Evolutionary conservation across 1,140 invertebrate genomes (phyloP).

Genomic region (Drosophila lini): DNA sequence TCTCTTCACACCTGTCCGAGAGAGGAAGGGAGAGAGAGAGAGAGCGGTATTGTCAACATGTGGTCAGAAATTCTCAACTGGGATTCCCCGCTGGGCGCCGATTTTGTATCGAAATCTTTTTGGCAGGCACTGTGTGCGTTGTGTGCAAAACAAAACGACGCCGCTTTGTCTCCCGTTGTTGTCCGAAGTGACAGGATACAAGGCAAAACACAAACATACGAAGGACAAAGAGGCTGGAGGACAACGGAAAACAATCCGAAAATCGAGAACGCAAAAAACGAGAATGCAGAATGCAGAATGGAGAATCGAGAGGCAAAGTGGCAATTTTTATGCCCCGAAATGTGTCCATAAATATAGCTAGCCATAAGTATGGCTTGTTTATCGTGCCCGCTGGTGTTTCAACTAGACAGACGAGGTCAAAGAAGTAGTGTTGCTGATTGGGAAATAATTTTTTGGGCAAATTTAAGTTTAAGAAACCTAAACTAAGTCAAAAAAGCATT

Average conservation of each 20-base stretch:
- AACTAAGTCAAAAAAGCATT: no score
- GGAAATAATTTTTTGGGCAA: background rate
- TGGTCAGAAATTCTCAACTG: slow-evolving; percentile 47
- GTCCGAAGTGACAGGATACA: slow-evolving; percentile 62
- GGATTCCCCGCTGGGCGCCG: slow-evolving; percentile 64
- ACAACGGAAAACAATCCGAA: slow-evolving; percentile 14
- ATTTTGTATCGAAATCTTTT: slow-evolving; percentile 37
- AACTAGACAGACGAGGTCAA: background rate
- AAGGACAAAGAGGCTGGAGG: slow-evolving; percentile 13
- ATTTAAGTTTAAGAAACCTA: no score
- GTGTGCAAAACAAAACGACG: slow-evolving; percentile 75
- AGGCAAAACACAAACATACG: slow-evolving; percentile 57
- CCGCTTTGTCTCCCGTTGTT: slow-evolving; percentile 76
- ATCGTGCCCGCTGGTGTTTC: slow-evolving; percentile 37
- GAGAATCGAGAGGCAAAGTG: slow-evolving; percentile 31
- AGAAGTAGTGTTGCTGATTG: background rate
- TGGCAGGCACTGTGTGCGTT: slow-evolving; percentile 17
- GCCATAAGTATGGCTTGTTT: slow-evolving; percentile 65
- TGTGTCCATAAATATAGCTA: slow-evolving; percentile 61
- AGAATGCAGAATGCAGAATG: slow-evolving; percentile 6
- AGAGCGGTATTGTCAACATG: slow-evolving; percentile 69
- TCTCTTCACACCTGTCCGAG: slow-evolving; percentile 69
- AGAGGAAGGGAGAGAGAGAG: background rate
- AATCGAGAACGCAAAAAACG: slow-evolving; percentile 10
- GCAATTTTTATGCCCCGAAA: slow-evolving; percentile 53